Evolutionary conservation across 2,888 invertebrate species (phyloP).

Genomic region (Melanargia galathea): DNA sequence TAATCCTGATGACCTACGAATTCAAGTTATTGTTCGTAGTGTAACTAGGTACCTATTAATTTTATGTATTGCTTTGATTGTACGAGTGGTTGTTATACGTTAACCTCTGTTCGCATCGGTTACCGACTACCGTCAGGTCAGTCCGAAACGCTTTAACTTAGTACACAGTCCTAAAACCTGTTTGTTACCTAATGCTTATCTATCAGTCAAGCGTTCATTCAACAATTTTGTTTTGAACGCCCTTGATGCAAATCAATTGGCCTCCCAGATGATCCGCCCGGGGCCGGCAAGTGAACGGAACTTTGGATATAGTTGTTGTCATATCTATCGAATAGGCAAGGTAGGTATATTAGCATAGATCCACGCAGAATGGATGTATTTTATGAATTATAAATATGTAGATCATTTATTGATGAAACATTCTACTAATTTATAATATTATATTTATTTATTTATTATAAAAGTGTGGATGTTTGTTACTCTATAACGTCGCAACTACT

Average conservation of each 20-base stretch:
- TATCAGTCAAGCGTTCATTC: conserved; percentile 18
- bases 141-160: not conserved
- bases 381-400: no score
- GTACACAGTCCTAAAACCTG: conserved; percentile 15
- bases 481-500: no score
- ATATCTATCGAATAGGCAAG: not conserved
- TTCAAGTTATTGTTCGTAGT: no score
- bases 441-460: no score
- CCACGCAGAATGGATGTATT: no score
- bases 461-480: no score
- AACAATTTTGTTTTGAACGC: conserved; percentile 6
- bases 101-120: conserved; percentile 7
- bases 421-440: no score
- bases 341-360: not conserved
- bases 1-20: no score
- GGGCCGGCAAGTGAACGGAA: not conserved
- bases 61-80: conserved; percentile 16
- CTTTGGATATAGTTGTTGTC: conserved; percentile 9
- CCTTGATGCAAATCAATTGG: conserved; percentile 21
- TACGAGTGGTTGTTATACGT: not conserved
- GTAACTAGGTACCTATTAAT: not conserved
- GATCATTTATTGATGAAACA: no score
- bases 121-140: not conserved
- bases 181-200: conserved; percentile 18
- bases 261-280: not conserved